Base-by-base conservation (phyloP, 2,797 vertebrate genomes). In the Notoglanidium macrostoma region DNA sequence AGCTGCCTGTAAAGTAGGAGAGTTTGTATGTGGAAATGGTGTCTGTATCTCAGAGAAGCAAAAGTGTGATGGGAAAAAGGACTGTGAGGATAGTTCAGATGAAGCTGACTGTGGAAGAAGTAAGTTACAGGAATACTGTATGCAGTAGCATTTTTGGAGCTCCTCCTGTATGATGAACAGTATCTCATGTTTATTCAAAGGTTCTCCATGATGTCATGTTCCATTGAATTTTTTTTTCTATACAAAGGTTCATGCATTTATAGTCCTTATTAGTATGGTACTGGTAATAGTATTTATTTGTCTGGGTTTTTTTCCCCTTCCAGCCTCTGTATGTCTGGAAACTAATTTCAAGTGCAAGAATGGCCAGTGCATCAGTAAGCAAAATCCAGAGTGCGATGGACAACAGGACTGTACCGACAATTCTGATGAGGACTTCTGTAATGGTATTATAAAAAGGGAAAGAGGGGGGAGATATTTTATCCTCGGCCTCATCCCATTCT, bases 311-410 rank as follows among this genome's bases (percentile, higher is more conserved):
- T 55, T 46, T 23, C 35, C 92, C 92, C 93, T 0, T 0, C 0
- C 90, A 1, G 61, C 3, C 0, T 23, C 93, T 0, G 0, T 40
- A 65, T 99, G 98, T 92, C 94, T 92, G 1, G 87, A 92, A 0
- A 35, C 94, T 73, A 96, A 95, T 0, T 99, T 96, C 89, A 94
- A 84, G 67, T 99, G 98, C 91, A 94, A 92, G 35, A 95, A 94
- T 0, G 92, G 93, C 0, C 85, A 26, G 54, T 99, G 98, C 86
- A 46, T 99, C 91, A 95, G 26, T 90, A 99, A 98, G 91, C 88
- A 92, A 85, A 98, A 97, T 91, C 97, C 98, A 0, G 96, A 97
- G 85, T 99, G 98, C 2, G 98, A 99, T 0, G 96, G 95, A 2
- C 85, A 70, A 9, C 0, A 0, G 0, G 98, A 99, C 93, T 99